Evolutionary conservation across 2,113 vertebrate species (phyloP), one percentile per base, ranked within the genome.

Genomic region (Mohoua ochrocephala): DNA sequence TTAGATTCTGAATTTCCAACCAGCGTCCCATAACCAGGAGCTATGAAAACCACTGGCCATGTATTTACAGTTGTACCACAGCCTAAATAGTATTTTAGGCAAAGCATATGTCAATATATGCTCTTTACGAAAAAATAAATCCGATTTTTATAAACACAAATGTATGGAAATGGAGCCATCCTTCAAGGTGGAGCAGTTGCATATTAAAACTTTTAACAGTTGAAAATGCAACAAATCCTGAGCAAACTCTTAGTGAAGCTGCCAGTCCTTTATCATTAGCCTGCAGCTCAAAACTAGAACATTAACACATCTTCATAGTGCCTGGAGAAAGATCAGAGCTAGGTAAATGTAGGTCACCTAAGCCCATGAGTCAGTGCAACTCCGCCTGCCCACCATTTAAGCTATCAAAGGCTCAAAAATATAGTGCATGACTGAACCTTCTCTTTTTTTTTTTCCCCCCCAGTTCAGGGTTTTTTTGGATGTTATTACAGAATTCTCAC

Each of bases 261-360:
- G 37, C 59, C 69, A 82, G 89, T 21, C 60, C 77, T 92, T 92
- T 94, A 87, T 87, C 91, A 76, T 77, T 50, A 89, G 65, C 87
- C 89, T 83, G 91, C 44, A 87, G 93, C 78, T 85, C 65, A 42
- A 79, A 97, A 93, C 69, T 78, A 49, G 87, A 96, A 78, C 70
- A 65, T 76, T 52, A 87, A 61, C 89, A 84, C 90, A 84, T 64
- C 93, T 68, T 65, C 57, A 20, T 0, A 84, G 87, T 17, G 84
- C 93, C 91, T 68, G 49, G 26, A 96, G 84, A 89, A 92, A 94
- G 91, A 97, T 73, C 91, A 75, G 77, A 91, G 91, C 74, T 35
- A 95, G 91, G 94, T 92, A 96, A 95, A 96, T 97, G 95, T 96
- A 95, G 94, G 96, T 95, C 95, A 95, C 2, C 81, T 53, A 78